Evolutionary conservation across 2,113 vertebrate species (phyloP).

Genomic region (Nibea coibor): DNA sequence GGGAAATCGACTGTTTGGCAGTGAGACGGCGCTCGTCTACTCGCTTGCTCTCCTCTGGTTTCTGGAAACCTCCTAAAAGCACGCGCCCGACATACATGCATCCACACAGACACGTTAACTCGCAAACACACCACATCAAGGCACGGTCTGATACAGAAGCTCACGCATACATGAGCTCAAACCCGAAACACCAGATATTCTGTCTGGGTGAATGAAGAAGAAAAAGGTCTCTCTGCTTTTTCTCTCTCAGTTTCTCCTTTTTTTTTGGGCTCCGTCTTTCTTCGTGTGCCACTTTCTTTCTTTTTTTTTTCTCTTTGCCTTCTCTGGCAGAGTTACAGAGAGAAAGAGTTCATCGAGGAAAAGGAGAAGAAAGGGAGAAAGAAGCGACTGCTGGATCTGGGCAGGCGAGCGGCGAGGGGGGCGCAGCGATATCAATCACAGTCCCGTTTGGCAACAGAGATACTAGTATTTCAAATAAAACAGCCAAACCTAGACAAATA

Average conservation of each 20-base stretch:
- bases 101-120: not conserved
- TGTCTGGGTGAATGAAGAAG: conserved; percentile 7
- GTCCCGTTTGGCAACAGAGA: conserved; percentile 87
- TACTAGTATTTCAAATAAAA: conserved; percentile 85
- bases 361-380: conserved; percentile 50
- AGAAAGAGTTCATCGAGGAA: conserved; percentile 58
- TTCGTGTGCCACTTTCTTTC: conserved; percentile 61
- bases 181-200: not conserved
- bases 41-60: conserved; percentile 52
- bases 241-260: conserved; percentile 19
- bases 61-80: conserved; percentile 46
- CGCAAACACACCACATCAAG: conserved; percentile 22
- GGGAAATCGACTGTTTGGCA: conserved; percentile 99
- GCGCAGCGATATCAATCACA: conserved; percentile 79
- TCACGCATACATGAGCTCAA: not conserved
- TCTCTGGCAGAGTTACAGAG: conserved; percentile 49
- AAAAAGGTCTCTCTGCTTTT: conserved; percentile 23
- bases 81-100: not conserved
- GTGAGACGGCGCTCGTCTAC: conserved; percentile 78
- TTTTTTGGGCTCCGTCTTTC: conserved; percentile 25
- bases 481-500: conserved; percentile 79
- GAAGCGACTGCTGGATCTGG: conserved; percentile 72
- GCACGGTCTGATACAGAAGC: not conserved
- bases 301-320: conserved; percentile 25
- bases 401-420: conserved; percentile 39